phyloP scores from a whole-genome alignment of 1,140 invertebrate genomes.

The Hyles vespertilio region DNA sequence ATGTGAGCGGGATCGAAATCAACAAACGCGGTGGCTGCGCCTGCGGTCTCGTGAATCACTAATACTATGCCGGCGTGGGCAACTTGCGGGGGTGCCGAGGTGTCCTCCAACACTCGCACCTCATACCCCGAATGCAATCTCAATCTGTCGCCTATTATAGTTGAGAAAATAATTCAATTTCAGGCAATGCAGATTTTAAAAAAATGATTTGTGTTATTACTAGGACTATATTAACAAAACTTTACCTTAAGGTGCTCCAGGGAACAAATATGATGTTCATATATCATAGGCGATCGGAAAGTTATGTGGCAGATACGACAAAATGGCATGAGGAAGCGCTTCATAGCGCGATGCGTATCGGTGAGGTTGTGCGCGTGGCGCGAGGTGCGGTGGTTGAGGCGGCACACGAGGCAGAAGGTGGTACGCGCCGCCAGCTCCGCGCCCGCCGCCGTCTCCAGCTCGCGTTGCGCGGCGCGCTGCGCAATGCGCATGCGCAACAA shows the following conservation, averaged over 20 bases:
- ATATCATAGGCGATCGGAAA: slow-evolving; percentile 88
- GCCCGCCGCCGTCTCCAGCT: slow-evolving; percentile 82
- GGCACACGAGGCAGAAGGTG: slow-evolving; percentile 86
- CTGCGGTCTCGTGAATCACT: no score
- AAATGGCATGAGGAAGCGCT: slow-evolving; percentile 87
- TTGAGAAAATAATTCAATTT: no score
- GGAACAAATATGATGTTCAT: slow-evolving; percentile 87
- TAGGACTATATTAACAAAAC: not conserved
- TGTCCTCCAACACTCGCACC: no score
- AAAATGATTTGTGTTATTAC: no score
- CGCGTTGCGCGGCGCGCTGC: slow-evolving; percentile 83
- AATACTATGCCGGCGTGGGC: no score
- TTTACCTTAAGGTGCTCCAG: slow-evolving; percentile 86
- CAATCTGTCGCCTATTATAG: no score
- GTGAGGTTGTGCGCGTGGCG: slow-evolving; percentile 85
- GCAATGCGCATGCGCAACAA: slow-evolving; percentile 83
- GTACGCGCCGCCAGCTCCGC: slow-evolving; percentile 79
- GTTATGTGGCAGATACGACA: slow-evolving; percentile 83
- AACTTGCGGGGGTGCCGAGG: no score
- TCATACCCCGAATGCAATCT: no score
- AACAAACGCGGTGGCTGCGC: no score
- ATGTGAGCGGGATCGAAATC: no score
- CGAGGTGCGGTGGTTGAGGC: slow-evolving; percentile 86
- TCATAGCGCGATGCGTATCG: slow-evolving; percentile 86
- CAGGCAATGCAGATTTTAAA: no score